These are phyloP conservation scores for Parasteatoda tepidariorum DNA, from an alignment of 1,140 invertebrate genomes.

Conservation along the genomic window DNA sequence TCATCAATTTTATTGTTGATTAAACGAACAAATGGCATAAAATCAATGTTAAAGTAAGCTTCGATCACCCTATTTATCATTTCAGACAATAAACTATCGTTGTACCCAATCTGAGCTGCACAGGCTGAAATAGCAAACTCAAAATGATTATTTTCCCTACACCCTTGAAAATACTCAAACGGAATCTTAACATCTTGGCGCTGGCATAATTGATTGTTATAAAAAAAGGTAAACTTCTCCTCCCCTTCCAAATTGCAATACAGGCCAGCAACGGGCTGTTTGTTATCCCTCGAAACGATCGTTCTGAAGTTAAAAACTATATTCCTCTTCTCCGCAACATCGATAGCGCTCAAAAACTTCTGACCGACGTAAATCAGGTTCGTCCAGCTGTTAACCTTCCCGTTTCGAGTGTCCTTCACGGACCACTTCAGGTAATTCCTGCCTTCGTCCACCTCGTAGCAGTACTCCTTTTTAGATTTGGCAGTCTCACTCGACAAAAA, in stretches of 20 bases:
- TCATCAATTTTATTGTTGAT: conserved; percentile 80
- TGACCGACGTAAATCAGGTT: conserved; percentile 82
- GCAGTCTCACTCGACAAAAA: conserved; percentile 83
- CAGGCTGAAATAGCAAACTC: conserved; percentile 40
- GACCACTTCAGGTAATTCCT: conserved; percentile 86
- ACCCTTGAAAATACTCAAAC: conserved; percentile 55
- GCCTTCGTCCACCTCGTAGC: conserved; percentile 77
- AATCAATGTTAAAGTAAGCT: conserved; percentile 79
- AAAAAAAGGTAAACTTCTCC: conserved; percentile 81
- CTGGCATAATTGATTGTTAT: conserved; percentile 72
- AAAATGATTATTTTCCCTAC: conserved; percentile 32
- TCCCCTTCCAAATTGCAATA: conserved; percentile 78
- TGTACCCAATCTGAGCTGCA: conserved; percentile 35
- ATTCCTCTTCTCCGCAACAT: conserved; percentile 88
- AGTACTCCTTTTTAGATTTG: conserved; percentile 82
- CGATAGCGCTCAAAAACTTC: conserved; percentile 83
- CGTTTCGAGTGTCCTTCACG: conserved; percentile 72
- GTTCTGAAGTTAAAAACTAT: conserved; percentile 88
- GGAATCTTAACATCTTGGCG: conserved; percentile 60
- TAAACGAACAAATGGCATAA: conserved; percentile 77
- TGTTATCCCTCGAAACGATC: conserved; percentile 81
- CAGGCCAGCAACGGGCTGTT: conserved; percentile 83
- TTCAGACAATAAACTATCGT: conserved; percentile 71
- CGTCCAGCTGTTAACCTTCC: conserved; percentile 55
- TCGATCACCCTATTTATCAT: conserved; percentile 75